These are phyloP conservation scores for Dryococelus australis DNA, from an alignment of 2,888 invertebrate genomes.

Conservation along the genomic window DNA sequence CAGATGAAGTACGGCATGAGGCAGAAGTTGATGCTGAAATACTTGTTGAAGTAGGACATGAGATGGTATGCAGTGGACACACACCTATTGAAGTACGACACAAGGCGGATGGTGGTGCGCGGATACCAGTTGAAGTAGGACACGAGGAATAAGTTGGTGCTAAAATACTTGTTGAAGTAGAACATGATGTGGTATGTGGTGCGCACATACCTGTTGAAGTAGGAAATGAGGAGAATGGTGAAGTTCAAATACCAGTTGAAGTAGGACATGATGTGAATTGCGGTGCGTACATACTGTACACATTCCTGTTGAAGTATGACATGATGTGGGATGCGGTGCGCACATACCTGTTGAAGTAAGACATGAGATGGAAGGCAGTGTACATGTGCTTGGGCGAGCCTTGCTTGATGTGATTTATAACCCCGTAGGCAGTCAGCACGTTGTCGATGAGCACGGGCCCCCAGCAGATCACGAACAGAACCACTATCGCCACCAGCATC, in stretches of 20 bases:
- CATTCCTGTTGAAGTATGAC: too few relatives aligned
- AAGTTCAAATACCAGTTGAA: constrained; percentile 65
- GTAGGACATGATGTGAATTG: too few relatives aligned
- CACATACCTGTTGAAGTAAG: constrained; percentile 70
- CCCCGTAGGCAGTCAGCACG: constrained; percentile 68
- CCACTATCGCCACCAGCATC: constrained; percentile 75
- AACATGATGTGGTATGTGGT: too few relatives aligned
- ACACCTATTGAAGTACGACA: too few relatives aligned
- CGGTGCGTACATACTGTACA: too few relatives aligned
- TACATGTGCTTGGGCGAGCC: constrained; percentile 67
- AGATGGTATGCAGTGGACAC: too few relatives aligned
- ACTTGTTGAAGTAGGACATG: too few relatives aligned
- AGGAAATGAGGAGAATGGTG: constrained; percentile 70
- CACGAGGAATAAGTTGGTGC: too few relatives aligned
- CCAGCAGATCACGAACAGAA: constrained; percentile 75
- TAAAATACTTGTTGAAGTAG: too few relatives aligned
- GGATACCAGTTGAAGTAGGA: constrained; percentile 71
- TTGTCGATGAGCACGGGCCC: constrained; percentile 71
- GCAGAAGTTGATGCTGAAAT: too few relatives aligned
- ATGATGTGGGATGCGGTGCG: too few relatives aligned
- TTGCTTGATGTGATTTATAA: constrained; percentile 61
- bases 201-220: constrained; percentile 66
- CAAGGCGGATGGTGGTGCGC: too few relatives aligned
- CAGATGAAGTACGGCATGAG: constrained; percentile 75
- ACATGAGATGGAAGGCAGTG: constrained; percentile 69